Base-by-base conservation (phyloP, 2,113 vertebrate genomes). In the Aegypius monachus region DNA sequence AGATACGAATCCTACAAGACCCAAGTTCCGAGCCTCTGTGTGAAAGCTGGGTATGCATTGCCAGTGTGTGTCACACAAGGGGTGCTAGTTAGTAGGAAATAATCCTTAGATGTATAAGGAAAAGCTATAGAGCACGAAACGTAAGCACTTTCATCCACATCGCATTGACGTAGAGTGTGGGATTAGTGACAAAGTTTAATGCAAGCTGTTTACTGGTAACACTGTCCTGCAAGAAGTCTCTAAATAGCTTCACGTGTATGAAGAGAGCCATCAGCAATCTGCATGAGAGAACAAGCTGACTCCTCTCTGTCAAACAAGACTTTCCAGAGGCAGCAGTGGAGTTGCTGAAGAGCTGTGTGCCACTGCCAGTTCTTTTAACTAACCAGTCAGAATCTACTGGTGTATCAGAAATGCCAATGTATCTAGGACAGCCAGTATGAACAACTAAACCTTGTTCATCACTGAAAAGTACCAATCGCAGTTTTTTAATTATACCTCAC, bases 401-500 rank as follows among this genome's bases (percentile, higher is more conserved):
- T 10, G 3, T 66, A 58, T n/a, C 40, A 38, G 45, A 62, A 90
- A 68, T 0, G 1, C 17, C 48, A 79, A 27, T 3, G 21, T 26
- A 53, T 9, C 8, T 18, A 88, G 43, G 38, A 78, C 31, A 78
- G 63, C 7, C 67, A 32, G 10, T 9, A 47, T 4, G 50, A 16
- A 31, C 11, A 90, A 45, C 31, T 34, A 81, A 52, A 21, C 16
- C n/a, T n/a, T 65, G 56, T 26, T 87, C 27, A 40, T 81, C 50
- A 80, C 22, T 45, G 13, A 5, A 38, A 94, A 83, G 26, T 32
- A 90, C 70, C 63, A 66, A 80, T 20, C 5, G 4, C 9, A 2
- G 17, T 81, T 62, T 81, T 93, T 93, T 67, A 94, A 74, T 90
- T 74, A 62, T 27, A 78, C 18, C 23, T 71, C 29, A 74, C 16